Percentiles rank a stretch among this genome's conserved stretches.
Evolutionary conservation across 2,888 invertebrate genomes (phyloP).

Genomic region (Cosmia pyralina): DNA sequence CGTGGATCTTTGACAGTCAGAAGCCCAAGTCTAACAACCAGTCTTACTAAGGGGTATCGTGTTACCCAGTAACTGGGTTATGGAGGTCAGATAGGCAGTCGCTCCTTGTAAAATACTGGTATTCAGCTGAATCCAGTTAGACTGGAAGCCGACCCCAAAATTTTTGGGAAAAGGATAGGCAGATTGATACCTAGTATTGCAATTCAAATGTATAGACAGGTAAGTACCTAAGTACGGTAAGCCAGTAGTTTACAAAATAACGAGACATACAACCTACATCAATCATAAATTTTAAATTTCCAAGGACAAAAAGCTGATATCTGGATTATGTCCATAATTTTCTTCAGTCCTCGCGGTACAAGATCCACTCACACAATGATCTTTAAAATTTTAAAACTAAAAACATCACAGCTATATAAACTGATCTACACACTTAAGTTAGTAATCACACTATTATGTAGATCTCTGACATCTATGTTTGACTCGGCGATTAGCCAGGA

Average conservation of each 20-base stretch:
- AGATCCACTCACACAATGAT: background rate
- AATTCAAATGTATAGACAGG: too few species aligned
- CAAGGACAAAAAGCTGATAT: background rate
- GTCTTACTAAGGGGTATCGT: too few species aligned
- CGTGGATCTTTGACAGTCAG: too few species aligned
- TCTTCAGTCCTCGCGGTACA: background rate
- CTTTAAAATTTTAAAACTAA: background rate
- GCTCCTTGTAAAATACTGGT: too few species aligned
- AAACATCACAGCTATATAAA: background rate
- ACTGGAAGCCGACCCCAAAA: too few species aligned
- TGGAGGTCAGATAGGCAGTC: too few species aligned
- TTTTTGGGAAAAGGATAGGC: too few species aligned
- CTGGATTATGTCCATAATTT: background rate
- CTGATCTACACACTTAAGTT: background rate
- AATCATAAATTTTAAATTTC: background rate
- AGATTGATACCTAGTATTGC: too few species aligned
- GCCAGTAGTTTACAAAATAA: background rate
- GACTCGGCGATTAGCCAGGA: slow-evolving; percentile 72
- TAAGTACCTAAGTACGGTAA: background rate
- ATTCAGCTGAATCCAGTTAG: too few species aligned
- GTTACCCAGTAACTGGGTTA: too few species aligned
- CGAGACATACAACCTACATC: too few species aligned
- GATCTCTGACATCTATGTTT: slow-evolving; percentile 56
- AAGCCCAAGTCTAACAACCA: too few species aligned
- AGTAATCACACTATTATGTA: slow-evolving; percentile 13